Base-by-base conservation (phyloP, 2,113 vertebrate genomes). In the Lamprotornis superbus region DNA sequence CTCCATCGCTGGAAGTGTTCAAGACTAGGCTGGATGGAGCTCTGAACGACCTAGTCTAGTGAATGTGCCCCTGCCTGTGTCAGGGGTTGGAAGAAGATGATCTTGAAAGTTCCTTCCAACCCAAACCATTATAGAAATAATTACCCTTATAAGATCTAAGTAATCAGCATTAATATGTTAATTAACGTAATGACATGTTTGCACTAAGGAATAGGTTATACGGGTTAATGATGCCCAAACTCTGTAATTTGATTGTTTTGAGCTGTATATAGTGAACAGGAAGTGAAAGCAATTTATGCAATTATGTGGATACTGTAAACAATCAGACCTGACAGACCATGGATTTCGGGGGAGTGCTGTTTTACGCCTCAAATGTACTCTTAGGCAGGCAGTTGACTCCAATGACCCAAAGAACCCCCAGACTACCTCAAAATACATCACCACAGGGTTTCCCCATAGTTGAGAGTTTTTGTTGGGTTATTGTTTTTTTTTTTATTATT, bases 261-360 rank as follows among this genome's bases (percentile, higher is more conserved):
- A 60, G 40, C n/a, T 83, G 24, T 31, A 55, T 40, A 10, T 7
- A 80, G 12, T 8, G 30, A 77, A 86, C 27, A 78, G 25, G 25
- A 94, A 59, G 28, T 52, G 88, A 97, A 96, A 91, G 93, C 93
- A 97, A 95, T 97, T 95, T 97, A 67, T 84, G 61, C 93, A 82
- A 95, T 96, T 95, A 97, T 94, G 69, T 91, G 85, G 59, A 76
- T 50, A 1, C 4, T 78, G 25, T 65, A 73, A 77, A 67, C 2
- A 0, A 97, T 95, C 55, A 46, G 69, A 90, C 23, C 35, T 96
- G 96, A 95, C 94, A 97, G 94, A 61, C 47, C 10, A 10, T 59
- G 81, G 25, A 21, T 78, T 93, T 81, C 2, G 2, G 55, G 61
- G 18, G 15, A 87, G 22, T 19, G 25, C 28, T 64, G n/a, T 71